Conservation (phyloP, 2,113 vertebrate genomes). For the Lontra canadensis region DNA sequence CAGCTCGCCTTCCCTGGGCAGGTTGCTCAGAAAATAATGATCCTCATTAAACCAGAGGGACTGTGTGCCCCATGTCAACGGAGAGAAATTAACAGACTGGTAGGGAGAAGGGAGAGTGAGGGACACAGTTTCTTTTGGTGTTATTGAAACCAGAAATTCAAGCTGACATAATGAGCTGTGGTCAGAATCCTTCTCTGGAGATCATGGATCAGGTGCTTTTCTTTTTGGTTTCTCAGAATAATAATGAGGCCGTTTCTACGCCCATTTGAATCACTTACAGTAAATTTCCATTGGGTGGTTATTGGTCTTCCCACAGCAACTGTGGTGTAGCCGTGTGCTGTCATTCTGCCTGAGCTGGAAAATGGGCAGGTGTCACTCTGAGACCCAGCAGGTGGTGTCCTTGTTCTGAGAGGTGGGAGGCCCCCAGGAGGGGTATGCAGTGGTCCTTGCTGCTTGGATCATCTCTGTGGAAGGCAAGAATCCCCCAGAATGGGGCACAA, state of each 20-base stretch:
- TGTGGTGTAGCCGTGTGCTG: fast-evolving
- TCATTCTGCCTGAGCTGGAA: background rate
- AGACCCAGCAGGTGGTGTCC: background rate
- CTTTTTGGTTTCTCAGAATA: background rate
- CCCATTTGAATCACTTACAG: background rate
- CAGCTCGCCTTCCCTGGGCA: background rate
- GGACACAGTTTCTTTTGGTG: background rate
- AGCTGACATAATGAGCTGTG: background rate
- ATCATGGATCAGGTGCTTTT: background rate
- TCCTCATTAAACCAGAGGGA: background rate
- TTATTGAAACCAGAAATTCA: background rate
- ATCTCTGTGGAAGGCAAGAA: background rate
- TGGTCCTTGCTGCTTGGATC: background rate
- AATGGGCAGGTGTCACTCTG: background rate
- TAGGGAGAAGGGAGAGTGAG: fast-evolving
- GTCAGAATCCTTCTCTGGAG: background rate
- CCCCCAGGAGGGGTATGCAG: fast-evolving
- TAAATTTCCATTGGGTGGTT: background rate
- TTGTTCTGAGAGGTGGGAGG: background rate
- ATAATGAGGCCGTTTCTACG: background rate
- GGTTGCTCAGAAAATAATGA: background rate
- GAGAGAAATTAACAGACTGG: background rate
- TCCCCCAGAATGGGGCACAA: background rate
- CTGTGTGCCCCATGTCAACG: background rate
- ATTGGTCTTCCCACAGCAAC: background rate